Percentiles rank a stretch among this genome's conserved stretches.
phyloP scores from a whole-genome alignment of 2,888 invertebrate species.

The Troides aeacus region DNA sequence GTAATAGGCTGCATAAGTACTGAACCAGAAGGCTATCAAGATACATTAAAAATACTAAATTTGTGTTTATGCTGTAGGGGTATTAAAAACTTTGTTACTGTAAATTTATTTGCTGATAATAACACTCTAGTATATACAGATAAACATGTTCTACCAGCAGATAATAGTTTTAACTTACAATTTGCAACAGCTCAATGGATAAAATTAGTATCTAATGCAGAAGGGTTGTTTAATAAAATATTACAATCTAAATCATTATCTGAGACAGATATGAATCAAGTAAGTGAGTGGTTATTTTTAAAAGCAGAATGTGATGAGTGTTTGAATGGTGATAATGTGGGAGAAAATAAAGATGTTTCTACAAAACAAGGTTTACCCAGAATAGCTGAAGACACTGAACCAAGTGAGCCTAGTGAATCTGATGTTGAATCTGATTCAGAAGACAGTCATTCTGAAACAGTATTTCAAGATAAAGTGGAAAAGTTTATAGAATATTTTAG shows the following conservation, averaged over 20 bases:
- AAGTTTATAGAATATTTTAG: constrained; percentile 86
- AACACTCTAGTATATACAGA: constrained; percentile 78
- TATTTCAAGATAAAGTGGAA: constrained; percentile 86
- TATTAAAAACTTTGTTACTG: constrained; percentile 85
- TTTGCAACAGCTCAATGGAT: constrained; percentile 92
- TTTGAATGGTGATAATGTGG: constrained; percentile 79
- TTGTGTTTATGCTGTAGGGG: constrained; percentile 83
- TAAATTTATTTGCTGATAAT: constrained; percentile 85
- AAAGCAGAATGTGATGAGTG: constrained; percentile 94
- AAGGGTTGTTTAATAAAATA: constrained; percentile 89
- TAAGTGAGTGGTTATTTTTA: constrained; percentile 89
- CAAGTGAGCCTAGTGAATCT: constrained; percentile 81
- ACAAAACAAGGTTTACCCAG: constrained; percentile 71
- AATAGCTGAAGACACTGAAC: constrained; percentile 78
- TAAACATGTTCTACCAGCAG: constrained; percentile 56
- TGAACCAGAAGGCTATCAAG: constrained; percentile 82
- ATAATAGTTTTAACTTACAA: constrained; percentile 84
- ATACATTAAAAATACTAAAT: constrained; percentile 85
- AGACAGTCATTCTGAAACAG: constrained; percentile 81
- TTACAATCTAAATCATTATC: constrained; percentile 85
- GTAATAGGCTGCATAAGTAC: constrained; percentile 87
- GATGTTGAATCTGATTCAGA: constrained; percentile 82
- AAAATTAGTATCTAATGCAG: constrained; percentile 90
- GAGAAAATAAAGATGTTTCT: constrained; percentile 65
- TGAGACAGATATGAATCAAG: constrained; percentile 86